These are phyloP conservation scores for Gonioctena quinquepunctata DNA, from an alignment of 1,140 invertebrate species.

Conservation along the genomic window DNA sequence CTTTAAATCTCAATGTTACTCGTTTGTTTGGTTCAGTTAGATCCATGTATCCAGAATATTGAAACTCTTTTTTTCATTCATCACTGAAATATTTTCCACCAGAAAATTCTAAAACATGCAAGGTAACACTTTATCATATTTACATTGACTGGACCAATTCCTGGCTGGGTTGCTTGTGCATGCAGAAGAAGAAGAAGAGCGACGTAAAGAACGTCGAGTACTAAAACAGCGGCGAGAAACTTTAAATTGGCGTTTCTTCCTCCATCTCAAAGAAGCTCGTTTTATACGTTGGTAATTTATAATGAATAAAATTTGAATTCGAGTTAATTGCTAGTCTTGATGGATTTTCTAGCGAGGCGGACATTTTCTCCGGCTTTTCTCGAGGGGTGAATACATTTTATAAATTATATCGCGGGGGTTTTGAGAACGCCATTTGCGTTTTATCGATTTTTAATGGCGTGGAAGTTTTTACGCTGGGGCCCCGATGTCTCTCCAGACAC, in stretches of 20 bases:
- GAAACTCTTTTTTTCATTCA: no score
- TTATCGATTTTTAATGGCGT: constrained; percentile 47
- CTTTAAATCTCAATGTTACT: no score
- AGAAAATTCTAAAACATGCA: no score
- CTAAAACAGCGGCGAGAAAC: constrained; percentile 38
- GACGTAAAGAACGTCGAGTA: constrained; percentile 19
- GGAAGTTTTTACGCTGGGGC: constrained; percentile 21
- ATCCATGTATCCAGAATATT: no score
- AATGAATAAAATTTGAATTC: constrained; percentile 57
- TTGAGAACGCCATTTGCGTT: constrained; percentile 48
- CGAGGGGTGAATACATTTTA: constrained; percentile 49
- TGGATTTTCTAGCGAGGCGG: constrained; percentile 51
- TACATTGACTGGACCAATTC: not conserved
- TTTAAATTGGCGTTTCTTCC: constrained; percentile 54
- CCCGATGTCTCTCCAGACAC: constrained; percentile 24
- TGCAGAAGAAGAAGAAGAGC: constrained; percentile 10
- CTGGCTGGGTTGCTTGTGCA: not conserved
- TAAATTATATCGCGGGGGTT: constrained; percentile 44
- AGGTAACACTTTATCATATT: no score
- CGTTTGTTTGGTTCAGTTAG: no score
- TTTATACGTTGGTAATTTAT: constrained; percentile 60
- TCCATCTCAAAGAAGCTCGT: constrained; percentile 50
- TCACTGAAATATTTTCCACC: no score
- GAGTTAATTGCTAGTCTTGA: constrained; percentile 55
- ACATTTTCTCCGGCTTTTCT: constrained; percentile 46